Evolutionary conservation across 2,888 invertebrate genomes (phyloP), one percentile per base, ranked within the genome.

Genomic region (Eilema sororculum): DNA sequence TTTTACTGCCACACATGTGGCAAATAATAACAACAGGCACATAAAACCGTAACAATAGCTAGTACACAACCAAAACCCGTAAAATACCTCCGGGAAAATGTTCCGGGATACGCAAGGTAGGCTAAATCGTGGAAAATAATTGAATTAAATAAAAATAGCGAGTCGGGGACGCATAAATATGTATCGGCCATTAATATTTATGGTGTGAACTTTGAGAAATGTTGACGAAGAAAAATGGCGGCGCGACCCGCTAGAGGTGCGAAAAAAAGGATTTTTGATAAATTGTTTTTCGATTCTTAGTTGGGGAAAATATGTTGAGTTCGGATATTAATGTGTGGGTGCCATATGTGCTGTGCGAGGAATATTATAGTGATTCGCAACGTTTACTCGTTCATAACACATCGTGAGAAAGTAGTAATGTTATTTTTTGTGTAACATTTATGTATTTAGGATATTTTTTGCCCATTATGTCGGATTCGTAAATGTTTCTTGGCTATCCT

Each of bases 101-200:
- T 59, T 57, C 46, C 52, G 20, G 33, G 56, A 75, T 69, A 56
- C 62, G 56, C 78, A 61, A 75, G 66, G 70, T 72, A 71, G 37
- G 63, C 75, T 75, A 78, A 78, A 80, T 71, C 75, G 71, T 67
- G 65, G 67, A n/a, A 60, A 74, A 74, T 83, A 83, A 85, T 85
- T 84, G 84, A 85, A 86, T 84, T 85, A 84, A 77, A 82, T 80
- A 82, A 82, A 81, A 82, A 79, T 75, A 78, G 68, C 76, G 81
- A 65, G 68, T 72, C 63, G 30, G 71, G 66, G 67, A 61, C 75
- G 72, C 84, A 86, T 86, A 86, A 86, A 86, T 86, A 86, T 86
- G 81, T 85, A 86, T 77, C 33, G 67, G 79, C 71, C 84, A 86
- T 86, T 82, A 86, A 86, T 86, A 86, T 86, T 85, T 83, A 86